These are phyloP conservation scores for Homarus gammarus DNA, from an alignment of 2,888 invertebrate species.

Conservation along the genomic window DNA sequence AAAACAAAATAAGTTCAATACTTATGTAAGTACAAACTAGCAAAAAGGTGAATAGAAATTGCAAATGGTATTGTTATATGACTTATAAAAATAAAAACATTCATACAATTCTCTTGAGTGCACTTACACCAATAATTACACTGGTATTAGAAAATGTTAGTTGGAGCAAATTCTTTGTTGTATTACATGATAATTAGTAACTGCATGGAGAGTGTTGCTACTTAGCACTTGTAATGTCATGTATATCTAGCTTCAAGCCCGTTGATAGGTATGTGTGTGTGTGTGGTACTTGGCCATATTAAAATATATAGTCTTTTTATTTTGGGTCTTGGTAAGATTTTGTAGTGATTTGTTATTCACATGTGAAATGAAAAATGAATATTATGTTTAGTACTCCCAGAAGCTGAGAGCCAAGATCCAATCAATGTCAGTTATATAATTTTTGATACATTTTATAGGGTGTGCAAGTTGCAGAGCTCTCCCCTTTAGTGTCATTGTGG, in stretches of 20 bases:
- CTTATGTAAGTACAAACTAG: slow-evolving; percentile 30
- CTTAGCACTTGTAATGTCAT: slow-evolving; percentile 1
- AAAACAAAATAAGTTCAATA: not conserved
- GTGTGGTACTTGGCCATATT: slow-evolving; percentile 25
- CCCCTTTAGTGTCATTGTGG: not conserved
- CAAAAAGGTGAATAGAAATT: not conserved
- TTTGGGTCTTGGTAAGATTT: slow-evolving; percentile 4
- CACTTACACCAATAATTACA: not conserved
- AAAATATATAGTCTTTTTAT: slow-evolving; percentile 6
- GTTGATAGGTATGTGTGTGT: not conserved
- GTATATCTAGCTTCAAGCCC: slow-evolving; percentile 21
- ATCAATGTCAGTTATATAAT: slow-evolving; percentile 3
- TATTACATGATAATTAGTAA: slow-evolving; percentile 28
- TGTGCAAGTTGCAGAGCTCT: not conserved
- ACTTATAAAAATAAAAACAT: too few species aligned
- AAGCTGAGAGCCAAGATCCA: not conserved
- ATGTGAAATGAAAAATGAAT: not conserved
- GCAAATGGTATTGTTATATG: not conserved
- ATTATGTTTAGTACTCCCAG: slow-evolving; percentile 9
- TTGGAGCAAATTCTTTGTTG: not conserved
- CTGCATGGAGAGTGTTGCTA: slow-evolving; percentile 22
- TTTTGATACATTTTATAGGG: slow-evolving; percentile 30
- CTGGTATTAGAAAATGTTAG: not conserved
- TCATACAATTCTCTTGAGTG: not conserved
- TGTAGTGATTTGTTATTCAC: not conserved